Percentiles rank a stretch among this genome's conserved stretches.
Conservation (phyloP, 1,140 invertebrate genomes). For the Bathynomus jamesi region DNA sequence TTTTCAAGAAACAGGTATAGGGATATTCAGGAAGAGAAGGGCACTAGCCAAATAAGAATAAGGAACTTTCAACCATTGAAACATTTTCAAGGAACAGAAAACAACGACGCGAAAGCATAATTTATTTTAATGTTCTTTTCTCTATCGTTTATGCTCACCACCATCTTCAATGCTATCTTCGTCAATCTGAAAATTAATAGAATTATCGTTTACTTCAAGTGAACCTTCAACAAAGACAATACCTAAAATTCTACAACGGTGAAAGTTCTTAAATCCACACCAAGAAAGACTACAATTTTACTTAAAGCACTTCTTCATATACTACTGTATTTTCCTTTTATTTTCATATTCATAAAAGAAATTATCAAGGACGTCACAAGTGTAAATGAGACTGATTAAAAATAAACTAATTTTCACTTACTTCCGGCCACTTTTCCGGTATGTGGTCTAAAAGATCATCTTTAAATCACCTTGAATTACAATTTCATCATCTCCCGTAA, state of each 20-base stretch:
- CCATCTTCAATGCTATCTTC: constrained; percentile 53
- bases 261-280: neutral
- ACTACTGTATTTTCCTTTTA: neutral
- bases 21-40: no score
- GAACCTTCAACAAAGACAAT: no score
- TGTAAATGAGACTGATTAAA: no score
- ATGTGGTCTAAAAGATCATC: constrained; percentile 96
- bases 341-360: neutral
- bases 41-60: no score
- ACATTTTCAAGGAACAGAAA: no score
- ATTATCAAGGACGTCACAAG: no score
- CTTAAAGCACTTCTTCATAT: neutral
- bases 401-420: no score
- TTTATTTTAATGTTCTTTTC: no score
- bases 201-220: neutral
- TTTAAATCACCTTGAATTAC: constrained; percentile 97
- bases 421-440: constrained; percentile 93
- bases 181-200: constrained; percentile 47
- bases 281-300: neutral
- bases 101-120: no score
- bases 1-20: no score
- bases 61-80: no score
- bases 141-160: constrained; percentile 49
- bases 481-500: constrained; percentile 97
- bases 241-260: neutral